phyloP scores from a whole-genome alignment of 64 coral and sea anemone genomes.

The Montipora foliosa region DNA sequence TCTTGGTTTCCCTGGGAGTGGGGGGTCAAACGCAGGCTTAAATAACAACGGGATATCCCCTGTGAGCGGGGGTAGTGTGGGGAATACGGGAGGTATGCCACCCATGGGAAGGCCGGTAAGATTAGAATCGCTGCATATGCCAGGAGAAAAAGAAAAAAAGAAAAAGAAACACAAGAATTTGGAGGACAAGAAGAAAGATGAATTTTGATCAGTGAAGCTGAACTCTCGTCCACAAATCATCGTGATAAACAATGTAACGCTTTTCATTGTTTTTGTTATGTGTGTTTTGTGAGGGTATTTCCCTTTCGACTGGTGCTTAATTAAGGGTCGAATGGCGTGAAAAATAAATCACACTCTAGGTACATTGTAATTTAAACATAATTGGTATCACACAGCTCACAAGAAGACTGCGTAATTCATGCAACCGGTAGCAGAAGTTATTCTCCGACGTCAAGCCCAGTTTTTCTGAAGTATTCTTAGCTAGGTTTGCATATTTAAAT shows the following conservation, averaged over 20 bases:
- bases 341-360: no score
- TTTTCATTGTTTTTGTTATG: not conserved
- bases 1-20: slow-evolving; percentile 11
- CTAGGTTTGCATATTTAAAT: not conserved
- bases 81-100: not conserved
- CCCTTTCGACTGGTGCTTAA: no score
- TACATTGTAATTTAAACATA: no score
- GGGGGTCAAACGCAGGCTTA: slow-evolving; percentile 6
- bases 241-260: not conserved
- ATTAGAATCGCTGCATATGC: slow-evolving; percentile 62
- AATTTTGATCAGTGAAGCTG: not conserved
- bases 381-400: not conserved
- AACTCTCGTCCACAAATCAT: not conserved
- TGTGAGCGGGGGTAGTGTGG: slow-evolving; percentile 18
- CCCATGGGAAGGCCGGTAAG: slow-evolving; percentile 46
- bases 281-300: not conserved
- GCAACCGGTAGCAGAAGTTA: no score
- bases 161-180: slow-evolving; percentile 62
- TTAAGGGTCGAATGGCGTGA: no score
- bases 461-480: not conserved
- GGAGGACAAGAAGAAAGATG: slow-evolving; percentile 34
- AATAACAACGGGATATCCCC: slow-evolving; percentile 16
- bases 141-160: slow-evolving; percentile 60
- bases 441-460: no score
- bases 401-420: no score